Evolutionary conservation across 2,888 invertebrate species (phyloP), one percentile per base, ranked within the genome.

Genomic region (Plutella xylostella): DNA sequence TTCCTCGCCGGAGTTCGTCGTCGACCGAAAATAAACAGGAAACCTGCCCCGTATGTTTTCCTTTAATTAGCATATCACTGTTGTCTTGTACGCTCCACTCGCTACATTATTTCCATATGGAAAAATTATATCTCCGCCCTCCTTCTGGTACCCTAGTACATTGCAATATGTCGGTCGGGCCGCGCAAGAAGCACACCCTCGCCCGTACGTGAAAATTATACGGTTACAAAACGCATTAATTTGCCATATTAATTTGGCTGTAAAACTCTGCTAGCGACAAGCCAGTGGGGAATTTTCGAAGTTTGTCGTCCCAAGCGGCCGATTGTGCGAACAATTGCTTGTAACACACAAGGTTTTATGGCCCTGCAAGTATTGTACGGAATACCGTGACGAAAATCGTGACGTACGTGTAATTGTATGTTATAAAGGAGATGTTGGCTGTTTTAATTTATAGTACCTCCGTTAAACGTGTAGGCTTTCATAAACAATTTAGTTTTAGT

Each of bases 181-280:
- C 69, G 74, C 77, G 74, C 78, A 80, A 78, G 80, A 72, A 79
- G 60, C 63, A 60, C 74, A 69, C 74, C 63, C 55, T 58, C 70
- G 73, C 63, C 56, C 58, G 62, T 62, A 73, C 66, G 69, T 63
- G 70, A 71, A 84, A 83, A 85, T 85, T 85, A 83, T 84, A 78
- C 85, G 69, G 72, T 72, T 64, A 61, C 63, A 71, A 62, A 65
- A 70, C 77, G 82, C 83, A 85, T 85, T 85, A 85, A 85, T 85
- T 84, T 85, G 84, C 83, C 77, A 85, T 85, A 85, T 85, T 85
- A 85, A 85, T 84, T 84, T 84, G 72, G 76, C 77, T 74, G 84
- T 85, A 85, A 85, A 85, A 85, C 82, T 84, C 80, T 79, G 83
- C 56, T 75, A 67, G 76, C 80, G 84, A 82, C 82, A 77, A 72